Conservation (phyloP, 2,888 invertebrate species). For the Dichetophora obliterata region DNA sequence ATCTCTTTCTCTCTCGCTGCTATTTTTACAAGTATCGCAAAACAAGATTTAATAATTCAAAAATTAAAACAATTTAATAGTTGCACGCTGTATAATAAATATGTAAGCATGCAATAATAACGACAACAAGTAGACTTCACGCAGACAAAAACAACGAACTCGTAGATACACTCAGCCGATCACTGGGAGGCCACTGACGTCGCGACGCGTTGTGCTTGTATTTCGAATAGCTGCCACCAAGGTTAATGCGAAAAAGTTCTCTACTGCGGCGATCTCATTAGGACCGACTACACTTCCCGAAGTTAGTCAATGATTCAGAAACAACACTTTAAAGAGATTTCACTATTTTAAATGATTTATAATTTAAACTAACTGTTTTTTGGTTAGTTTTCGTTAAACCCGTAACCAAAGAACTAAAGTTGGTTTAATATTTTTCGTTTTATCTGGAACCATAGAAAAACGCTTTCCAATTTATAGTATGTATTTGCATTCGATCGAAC, state of each 20-base stretch:
- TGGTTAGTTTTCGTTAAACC: too few relatives aligned
- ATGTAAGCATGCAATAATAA: background rate
- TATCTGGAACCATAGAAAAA: background rate
- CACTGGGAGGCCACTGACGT: slow-evolving; percentile 1
- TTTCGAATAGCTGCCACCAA: too few relatives aligned
- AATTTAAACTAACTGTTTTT: too few relatives aligned
- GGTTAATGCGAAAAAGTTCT: too few relatives aligned
- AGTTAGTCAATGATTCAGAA: too few relatives aligned
- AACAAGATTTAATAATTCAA: slow-evolving; percentile 11
- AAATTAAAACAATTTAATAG: slow-evolving; percentile 22
- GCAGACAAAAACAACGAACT: background rate
- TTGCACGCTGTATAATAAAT: background rate
- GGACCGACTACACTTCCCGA: background rate
- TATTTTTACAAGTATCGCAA: slow-evolving; percentile 12
- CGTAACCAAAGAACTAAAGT: too few relatives aligned
- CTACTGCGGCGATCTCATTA: background rate
- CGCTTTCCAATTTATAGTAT: background rate
- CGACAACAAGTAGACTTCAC: background rate
- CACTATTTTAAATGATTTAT: too few relatives aligned
- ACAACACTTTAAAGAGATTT: too few relatives aligned
- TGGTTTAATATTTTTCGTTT: background rate
- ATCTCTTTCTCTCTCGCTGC: background rate
- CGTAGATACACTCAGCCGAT: background rate
- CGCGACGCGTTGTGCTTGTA: background rate
- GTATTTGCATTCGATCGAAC: background rate